Conservation (phyloP, 1,140 invertebrate species). For the Drosophila sechellia region DNA sequence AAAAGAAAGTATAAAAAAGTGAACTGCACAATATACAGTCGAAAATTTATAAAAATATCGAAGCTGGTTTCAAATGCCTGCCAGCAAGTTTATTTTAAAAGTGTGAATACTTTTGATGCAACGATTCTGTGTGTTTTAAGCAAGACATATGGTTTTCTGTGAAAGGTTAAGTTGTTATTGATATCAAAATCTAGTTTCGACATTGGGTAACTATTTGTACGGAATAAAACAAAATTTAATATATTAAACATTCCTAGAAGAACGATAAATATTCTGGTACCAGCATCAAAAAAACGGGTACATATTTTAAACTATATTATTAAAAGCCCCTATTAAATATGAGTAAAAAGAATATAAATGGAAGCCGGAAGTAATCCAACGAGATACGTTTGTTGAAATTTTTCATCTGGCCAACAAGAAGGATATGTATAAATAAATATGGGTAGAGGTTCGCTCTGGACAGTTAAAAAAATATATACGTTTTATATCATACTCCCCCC, state of each 20-base stretch:
- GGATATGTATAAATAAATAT: constrained; percentile 22
- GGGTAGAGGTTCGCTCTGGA: constrained; percentile 22
- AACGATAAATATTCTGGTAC: not conserved
- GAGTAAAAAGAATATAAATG: constrained; percentile 15
- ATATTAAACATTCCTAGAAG: too few relatives aligned
- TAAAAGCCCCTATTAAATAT: constrained; percentile 18
- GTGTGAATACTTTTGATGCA: not conserved
- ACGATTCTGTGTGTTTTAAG: not conserved
- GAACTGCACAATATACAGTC: constrained; percentile 4
- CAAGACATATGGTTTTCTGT: too few relatives aligned
- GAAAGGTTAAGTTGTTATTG: too few relatives aligned
- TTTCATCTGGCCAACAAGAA: constrained; percentile 32
- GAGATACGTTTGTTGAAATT: constrained; percentile 60
- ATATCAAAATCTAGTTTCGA: too few relatives aligned
- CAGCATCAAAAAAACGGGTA: not conserved
- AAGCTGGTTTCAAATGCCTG: not conserved
- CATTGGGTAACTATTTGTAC: too few relatives aligned
- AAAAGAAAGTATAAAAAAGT: constrained; percentile 20
- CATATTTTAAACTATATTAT: constrained; percentile 46
- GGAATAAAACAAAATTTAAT: too few relatives aligned
- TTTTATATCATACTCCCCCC: constrained; percentile 34
- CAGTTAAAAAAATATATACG: constrained; percentile 51
- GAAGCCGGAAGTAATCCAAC: constrained; percentile 42
- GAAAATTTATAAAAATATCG: constrained; percentile 17
- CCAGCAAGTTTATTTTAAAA: constrained; percentile 2